phyloP scores from a whole-genome alignment of 2,888 invertebrate species.

The Andricus curvator region DNA sequence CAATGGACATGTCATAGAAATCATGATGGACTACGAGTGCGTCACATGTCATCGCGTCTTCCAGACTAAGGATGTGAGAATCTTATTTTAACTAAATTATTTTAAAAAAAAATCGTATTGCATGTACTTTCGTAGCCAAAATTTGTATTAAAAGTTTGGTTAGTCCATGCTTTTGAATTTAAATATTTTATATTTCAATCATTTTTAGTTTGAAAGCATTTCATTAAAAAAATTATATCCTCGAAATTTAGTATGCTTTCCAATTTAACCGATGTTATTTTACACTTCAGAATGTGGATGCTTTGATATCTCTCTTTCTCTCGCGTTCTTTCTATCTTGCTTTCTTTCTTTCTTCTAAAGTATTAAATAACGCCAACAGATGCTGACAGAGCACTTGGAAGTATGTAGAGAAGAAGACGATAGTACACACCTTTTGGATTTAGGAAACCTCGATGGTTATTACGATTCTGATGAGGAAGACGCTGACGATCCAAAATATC shows the following conservation, averaged over 20 bases:
- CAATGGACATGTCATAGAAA: conserved; percentile 67
- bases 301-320: too few relatives aligned
- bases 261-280: too few relatives aligned
- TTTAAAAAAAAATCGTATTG: neutral
- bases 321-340: too few relatives aligned
- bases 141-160: neutral
- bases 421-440: conserved; percentile 66
- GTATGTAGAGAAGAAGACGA: conserved; percentile 75
- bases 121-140: neutral
- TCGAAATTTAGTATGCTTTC: too few relatives aligned
- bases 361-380: conserved; percentile 55
- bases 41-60: conserved; percentile 74
- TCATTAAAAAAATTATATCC: too few relatives aligned
- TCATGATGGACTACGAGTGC: conserved; percentile 72
- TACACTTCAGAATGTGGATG: too few relatives aligned
- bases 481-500: conserved; percentile 59
- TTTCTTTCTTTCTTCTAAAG: conserved; percentile 9
- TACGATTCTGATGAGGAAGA: conserved; percentile 71
- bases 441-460: conserved; percentile 65
- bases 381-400: conserved; percentile 73
- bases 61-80: conserved; percentile 69
- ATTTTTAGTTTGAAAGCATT: too few relatives aligned
- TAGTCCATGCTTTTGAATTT: too few relatives aligned
- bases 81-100: neutral
- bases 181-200: too few relatives aligned